Evolutionary conservation across 2,113 vertebrate species (phyloP).

Genomic region (Grallaria varia): DNA sequence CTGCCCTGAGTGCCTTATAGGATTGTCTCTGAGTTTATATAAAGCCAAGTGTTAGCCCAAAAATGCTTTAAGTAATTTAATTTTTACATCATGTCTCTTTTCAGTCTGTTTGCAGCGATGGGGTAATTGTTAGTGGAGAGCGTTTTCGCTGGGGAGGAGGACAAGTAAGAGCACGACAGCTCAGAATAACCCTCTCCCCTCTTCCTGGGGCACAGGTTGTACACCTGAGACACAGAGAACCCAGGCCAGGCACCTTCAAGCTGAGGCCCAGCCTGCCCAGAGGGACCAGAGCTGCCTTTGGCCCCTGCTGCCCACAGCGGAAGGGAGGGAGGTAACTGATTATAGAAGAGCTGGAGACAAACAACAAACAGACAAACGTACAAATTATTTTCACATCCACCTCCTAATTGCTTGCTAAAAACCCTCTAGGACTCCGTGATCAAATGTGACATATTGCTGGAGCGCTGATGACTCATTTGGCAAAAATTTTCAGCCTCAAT

Average conservation of each 20-base stretch:
- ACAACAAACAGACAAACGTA: conserved; percentile 64
- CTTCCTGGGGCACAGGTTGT: conserved; percentile 12
- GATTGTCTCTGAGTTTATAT: conserved; percentile 84
- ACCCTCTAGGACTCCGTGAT: conserved; percentile 54
- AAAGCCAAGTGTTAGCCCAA: conserved; percentile 79
- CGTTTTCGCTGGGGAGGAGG: conserved; percentile 36
- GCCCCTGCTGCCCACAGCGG: conserved; percentile 37
- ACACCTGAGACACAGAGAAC: conserved; percentile 16
- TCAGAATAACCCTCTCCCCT: conserved; percentile 35
- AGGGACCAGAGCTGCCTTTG: not conserved
- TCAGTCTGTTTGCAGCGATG: conserved; percentile 69
- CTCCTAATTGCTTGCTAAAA: conserved; percentile 69
- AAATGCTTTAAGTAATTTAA: conserved; percentile 78
- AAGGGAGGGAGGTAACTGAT: conserved; percentile 35
- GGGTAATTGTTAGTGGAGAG: conserved; percentile 70
- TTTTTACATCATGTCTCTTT: conserved; percentile 83
- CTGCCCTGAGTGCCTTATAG: conserved; percentile 84
- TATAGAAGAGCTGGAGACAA: conserved; percentile 40
- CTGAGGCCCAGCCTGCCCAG: not conserved
- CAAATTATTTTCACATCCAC: conserved; percentile 72
- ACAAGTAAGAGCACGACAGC: conserved; percentile 70
- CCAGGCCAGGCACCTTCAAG: not conserved
- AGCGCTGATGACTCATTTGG: conserved; percentile 22
- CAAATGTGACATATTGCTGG: conserved; percentile 54
- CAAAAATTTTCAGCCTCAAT: conserved; percentile 18